Evolutionary conservation across 1,140 invertebrate species (phyloP), one percentile per base, ranked within the genome.

Genomic region (Drosophila nigromelanica): DNA sequence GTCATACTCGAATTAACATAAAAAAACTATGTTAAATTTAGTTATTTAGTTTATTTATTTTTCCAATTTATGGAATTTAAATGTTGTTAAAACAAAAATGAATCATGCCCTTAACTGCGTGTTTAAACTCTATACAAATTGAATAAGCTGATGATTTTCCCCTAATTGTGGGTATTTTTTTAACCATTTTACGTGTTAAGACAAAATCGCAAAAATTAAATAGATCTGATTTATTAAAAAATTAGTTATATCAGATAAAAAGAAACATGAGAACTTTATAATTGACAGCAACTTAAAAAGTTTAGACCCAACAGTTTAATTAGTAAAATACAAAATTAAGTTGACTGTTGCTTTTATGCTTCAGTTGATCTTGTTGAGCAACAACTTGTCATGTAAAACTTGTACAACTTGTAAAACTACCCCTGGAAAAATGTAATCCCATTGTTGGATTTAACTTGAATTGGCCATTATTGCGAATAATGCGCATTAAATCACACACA

Each of bases 241-340:
- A 40, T 40, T 11, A 14, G 35, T n/a, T 6, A 39, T n/a, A 63
- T 54, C 39, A 63, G 59, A 51, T 42, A 10, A 6, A 12, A 27
- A 47, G 40, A 11, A 30, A 40, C 35, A 59, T 15, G 52, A 6
- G 11, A 40, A 52, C 43, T 15, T 43, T 45, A 37, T 43, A 68
- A 61, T 60, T 68, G 7, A 35, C 14, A 35, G 47, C 45, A 7
- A 14, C 51, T 37, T 60, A 45, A 52, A 68, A 37, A 14, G 4
- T 15, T 4, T 4, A 5, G 15, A 18, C 6, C 11, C 5, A 24
- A 10, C 15, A 33, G 21, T 15, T 45, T 10, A 43, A 47, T 48
- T 43, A 18, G 3, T n/a, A 18, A 5, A 11, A 40, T 18, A 3
- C n/a, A 15, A 50, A 3, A 15, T 50, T 6, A 33, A 33, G n/a